Conservation (phyloP, 1,140 invertebrate genomes). For the Drosophila setifemur region DNA sequence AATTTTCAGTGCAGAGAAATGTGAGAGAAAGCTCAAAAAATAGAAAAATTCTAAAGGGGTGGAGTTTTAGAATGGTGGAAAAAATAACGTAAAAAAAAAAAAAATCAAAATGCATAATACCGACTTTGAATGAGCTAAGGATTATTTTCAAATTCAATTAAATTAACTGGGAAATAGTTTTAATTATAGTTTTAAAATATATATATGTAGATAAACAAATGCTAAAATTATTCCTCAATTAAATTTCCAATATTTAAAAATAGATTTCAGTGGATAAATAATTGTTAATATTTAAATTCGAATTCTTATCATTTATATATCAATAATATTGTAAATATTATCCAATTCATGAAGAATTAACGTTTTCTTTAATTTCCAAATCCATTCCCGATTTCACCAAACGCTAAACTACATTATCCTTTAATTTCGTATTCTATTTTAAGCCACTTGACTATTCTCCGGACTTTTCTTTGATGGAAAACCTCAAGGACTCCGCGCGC, state of each 20-base stretch:
- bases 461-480: not conserved
- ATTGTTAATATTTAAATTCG: too few species aligned
- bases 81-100: not conserved
- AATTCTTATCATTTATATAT: too few species aligned
- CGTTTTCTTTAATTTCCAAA: not conserved
- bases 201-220: too few species aligned
- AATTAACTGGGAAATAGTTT: too few species aligned
- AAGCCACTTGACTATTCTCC: not conserved
- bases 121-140: not conserved
- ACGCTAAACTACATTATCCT: too few species aligned
- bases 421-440: not conserved
- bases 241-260: too few species aligned
- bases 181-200: too few species aligned
- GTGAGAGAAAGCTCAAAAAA: conserved; percentile 11
- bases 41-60: not conserved
- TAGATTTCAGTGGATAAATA: too few species aligned
- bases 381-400: not conserved
- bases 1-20: conserved; percentile 56
- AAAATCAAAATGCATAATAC: not conserved
- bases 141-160: not conserved
- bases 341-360: too few species aligned
- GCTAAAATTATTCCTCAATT: too few species aligned
- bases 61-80: not conserved
- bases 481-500: not conserved
- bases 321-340: too few species aligned